Evolutionary conservation across 2,113 vertebrate species (phyloP).

Genomic region (Sceloporus tristichus): DNA sequence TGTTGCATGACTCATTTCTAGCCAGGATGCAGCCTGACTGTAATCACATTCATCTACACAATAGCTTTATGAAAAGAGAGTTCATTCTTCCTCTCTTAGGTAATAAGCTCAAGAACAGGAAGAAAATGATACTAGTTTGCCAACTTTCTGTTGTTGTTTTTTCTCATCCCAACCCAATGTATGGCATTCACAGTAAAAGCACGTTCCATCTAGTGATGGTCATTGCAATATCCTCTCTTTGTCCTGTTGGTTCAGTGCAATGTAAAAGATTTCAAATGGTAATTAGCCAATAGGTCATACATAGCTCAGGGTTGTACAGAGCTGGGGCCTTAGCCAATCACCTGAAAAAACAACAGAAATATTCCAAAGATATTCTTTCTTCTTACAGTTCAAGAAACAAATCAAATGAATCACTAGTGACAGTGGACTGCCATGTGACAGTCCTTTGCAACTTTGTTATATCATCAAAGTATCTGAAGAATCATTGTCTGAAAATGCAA

Average conservation of each 20-base stretch:
- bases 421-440: not conserved
- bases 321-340: not conserved
- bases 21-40: constrained; percentile 39
- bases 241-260: not conserved
- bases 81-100: constrained; percentile 39
- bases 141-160: constrained; percentile 26
- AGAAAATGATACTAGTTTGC: constrained; percentile 37
- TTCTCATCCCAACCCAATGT: not conserved
- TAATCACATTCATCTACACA: constrained; percentile 38
- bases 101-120: constrained; percentile 32
- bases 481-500: not conserved
- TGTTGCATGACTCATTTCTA: constrained; percentile 46
- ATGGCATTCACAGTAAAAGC: not conserved
- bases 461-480: not conserved
- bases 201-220: not conserved
- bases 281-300: not conserved
- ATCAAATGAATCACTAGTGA: not conserved
- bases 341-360: not conserved
- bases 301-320: not conserved
- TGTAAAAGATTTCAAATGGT: not conserved
- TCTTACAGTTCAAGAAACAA: not conserved
- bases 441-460: not conserved
- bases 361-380: not conserved
- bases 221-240: not conserved
- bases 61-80: constrained; percentile 40